phyloP scores from a whole-genome alignment of 2,113 vertebrate species.

The Ctenodactylus gundi region DNA sequence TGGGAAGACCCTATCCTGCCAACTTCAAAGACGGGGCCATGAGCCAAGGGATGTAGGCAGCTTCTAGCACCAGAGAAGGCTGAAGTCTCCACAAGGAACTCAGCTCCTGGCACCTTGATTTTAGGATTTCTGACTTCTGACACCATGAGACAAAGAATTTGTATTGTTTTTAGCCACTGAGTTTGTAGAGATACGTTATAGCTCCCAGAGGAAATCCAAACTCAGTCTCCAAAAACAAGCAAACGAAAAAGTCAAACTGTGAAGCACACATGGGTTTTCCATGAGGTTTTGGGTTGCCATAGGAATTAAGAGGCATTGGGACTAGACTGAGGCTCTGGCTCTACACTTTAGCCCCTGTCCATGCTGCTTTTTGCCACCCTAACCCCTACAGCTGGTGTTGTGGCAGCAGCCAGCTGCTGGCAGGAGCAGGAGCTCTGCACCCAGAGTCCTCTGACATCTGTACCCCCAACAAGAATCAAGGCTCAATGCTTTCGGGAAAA shows the following conservation, averaged over 20 bases:
- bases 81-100: not conserved
- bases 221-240: not conserved
- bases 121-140: not conserved
- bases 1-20: accelerated
- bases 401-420: not conserved
- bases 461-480: constrained; percentile 57
- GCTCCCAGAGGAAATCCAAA: not conserved
- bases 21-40: not conserved
- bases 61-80: not conserved
- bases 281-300: accelerated
- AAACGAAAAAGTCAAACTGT: too few relatives aligned
- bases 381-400: not conserved
- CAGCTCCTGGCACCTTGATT: too few relatives aligned
- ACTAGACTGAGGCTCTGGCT: not conserved
- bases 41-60: not conserved
- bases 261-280: accelerated
- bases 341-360: not conserved
- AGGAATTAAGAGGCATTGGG: accelerated
- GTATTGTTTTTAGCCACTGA: not conserved
- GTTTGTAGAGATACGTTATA: not conserved
- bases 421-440: not conserved
- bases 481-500: constrained; percentile 26
- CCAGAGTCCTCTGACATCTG: constrained; percentile 44
- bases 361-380: not conserved
- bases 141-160: accelerated